These are phyloP conservation scores for Nycticryphes semicollaris DNA, from an alignment of 2,113 vertebrate genomes.

Conservation along the genomic window DNA sequence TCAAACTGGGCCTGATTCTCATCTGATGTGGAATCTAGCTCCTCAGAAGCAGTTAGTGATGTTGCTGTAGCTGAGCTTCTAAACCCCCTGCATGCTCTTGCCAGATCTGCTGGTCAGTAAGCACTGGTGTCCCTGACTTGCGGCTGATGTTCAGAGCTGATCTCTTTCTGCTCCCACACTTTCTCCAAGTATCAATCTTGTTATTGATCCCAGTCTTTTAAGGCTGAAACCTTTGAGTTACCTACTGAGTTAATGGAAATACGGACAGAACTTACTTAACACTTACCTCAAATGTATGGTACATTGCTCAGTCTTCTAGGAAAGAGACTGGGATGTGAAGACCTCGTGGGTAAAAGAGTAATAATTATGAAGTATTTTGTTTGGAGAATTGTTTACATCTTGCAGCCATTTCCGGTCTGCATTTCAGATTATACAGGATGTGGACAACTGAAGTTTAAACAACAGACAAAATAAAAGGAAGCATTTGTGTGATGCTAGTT, in stretches of 20 bases:
- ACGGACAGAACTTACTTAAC: neutral
- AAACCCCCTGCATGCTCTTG: neutral
- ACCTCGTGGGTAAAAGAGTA: neutral
- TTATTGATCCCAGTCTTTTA: neutral
- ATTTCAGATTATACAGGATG: neutral
- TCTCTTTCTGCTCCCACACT: neutral
- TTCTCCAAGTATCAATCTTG: neutral
- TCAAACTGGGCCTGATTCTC: neutral
- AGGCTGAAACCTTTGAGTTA: neutral
- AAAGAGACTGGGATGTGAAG: neutral
- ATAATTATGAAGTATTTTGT: neutral
- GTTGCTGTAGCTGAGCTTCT: neutral
- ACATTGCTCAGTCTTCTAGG: neutral
- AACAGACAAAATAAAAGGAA: neutral
- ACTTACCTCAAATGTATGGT: neutral
- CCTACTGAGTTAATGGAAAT: neutral
- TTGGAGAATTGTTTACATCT: neutral
- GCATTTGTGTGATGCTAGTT: neutral
- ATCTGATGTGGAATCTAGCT: neutral
- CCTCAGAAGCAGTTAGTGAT: neutral
- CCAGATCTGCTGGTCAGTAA: neutral
- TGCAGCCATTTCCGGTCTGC: neutral
- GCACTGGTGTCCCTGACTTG: neutral
- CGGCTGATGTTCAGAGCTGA: neutral
- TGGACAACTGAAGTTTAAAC: neutral